Percentiles rank a stretch among this genome's conserved stretches.
Conservation (phyloP, 2,888 invertebrate genomes). For the Autographa gamma region DNA sequence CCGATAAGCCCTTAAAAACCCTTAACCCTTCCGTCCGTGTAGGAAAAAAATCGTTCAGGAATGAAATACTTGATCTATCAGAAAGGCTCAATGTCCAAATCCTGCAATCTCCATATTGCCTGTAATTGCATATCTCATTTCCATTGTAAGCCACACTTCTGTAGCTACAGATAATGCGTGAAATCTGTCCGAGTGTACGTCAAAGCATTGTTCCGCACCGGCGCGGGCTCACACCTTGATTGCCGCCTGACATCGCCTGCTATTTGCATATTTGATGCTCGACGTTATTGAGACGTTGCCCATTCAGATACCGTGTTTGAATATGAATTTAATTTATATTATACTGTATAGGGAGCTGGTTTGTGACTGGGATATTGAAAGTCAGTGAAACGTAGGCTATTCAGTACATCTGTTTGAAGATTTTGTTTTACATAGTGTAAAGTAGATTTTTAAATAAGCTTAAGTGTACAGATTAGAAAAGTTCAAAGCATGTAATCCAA, state of each 20-base stretch:
- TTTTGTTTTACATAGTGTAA: too few species aligned
- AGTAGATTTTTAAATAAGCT: too few species aligned
- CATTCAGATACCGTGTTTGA: conserved; percentile 9
- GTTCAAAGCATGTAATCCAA: background rate
- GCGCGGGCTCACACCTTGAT: conserved; percentile 50
- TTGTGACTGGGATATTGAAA: too few species aligned
- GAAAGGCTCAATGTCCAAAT: background rate
- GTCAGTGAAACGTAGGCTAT: too few species aligned
- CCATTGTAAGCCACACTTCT: conserved; percentile 18
- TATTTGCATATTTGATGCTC: conserved; percentile 53
- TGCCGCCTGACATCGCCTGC: conserved; percentile 36
- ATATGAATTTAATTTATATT: conserved; percentile 13
- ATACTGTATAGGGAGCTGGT: too few species aligned
- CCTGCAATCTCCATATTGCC: background rate
- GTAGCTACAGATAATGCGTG: background rate
- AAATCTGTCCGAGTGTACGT: conserved; percentile 35
- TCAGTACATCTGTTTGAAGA: too few species aligned
- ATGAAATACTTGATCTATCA: background rate
- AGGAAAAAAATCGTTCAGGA: background rate
- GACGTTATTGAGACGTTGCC: conserved; percentile 34
- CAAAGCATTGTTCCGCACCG: conserved; percentile 45
- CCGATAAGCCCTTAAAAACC: too few species aligned
- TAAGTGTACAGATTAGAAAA: background rate
- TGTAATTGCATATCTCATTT: background rate
- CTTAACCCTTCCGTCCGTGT: too few species aligned